Conservation (phyloP, 2,797 vertebrate species). For the Eulemur mongoz region DNA sequence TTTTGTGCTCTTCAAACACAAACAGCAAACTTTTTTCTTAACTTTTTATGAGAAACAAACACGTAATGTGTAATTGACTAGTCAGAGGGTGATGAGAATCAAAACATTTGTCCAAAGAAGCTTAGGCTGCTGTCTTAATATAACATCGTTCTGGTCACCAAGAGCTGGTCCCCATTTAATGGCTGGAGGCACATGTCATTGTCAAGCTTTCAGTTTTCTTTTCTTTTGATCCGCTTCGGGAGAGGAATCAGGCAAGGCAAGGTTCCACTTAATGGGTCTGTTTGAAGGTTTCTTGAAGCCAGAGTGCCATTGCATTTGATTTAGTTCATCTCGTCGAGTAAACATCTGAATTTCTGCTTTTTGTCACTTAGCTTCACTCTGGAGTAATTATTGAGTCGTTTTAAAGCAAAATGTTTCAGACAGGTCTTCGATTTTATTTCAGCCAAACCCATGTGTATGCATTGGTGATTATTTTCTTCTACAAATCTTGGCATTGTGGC, state of each 20-base stretch:
- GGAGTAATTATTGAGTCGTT: slow-evolving; percentile 78
- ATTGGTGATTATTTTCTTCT: slow-evolving; percentile 70
- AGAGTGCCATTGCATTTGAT: slow-evolving; percentile 62
- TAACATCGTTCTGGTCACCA: not conserved
- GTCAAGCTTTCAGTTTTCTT: not conserved
- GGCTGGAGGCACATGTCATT: not conserved
- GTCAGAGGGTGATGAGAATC: not conserved
- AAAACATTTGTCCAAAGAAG: not conserved
- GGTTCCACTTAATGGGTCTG: not conserved
- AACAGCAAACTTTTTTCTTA: not conserved
- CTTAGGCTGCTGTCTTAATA: not conserved
- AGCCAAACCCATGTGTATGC: slow-evolving; percentile 68
- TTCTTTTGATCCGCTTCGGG: slow-evolving; percentile 15
- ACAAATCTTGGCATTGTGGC: not conserved
- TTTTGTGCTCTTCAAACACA: not conserved
- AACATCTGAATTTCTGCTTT: slow-evolving; percentile 80
- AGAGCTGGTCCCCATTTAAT: not conserved
- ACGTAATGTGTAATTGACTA: slow-evolving; percentile 1
- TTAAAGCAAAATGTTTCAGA: slow-evolving; percentile 79
- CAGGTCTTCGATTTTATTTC: slow-evolving; percentile 75
- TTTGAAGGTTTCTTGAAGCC: slow-evolving; percentile 48
- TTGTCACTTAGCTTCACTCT: slow-evolving; percentile 75
- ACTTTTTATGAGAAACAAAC: not conserved
- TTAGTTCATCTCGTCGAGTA: slow-evolving; percentile 78
- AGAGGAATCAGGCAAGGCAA: not conserved